Base-by-base conservation (phyloP, 2,113 vertebrate genomes). In the Oryzias javanicus region DNA sequence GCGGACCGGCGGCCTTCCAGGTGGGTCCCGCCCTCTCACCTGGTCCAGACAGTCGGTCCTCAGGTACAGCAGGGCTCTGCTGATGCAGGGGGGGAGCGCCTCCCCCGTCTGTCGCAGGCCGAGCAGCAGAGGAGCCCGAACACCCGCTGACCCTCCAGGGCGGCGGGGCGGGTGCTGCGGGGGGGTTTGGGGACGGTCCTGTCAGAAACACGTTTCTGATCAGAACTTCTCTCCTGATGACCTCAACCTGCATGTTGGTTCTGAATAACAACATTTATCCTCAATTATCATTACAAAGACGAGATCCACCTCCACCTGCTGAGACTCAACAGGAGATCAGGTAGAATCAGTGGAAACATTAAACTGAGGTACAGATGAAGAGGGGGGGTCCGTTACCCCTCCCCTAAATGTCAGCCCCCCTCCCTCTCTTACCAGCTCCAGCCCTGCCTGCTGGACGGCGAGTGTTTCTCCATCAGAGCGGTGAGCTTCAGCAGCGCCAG, bases 391-490 rank as follows among this genome's bases (percentile, higher is more conserved):
- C 22, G 22, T 22, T 22, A 22, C 22, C 22, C 22, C 22, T 22
- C 22, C 3, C 22, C 22, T 22, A 22, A 22, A 22, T 22, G 22
- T 10, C 8, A 0, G 22, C 25, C 54, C 46, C n/a, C 14, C 22
- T 55, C 24, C 20, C 3, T 7, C 19, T 4, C 93, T 93, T 88
- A 96, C 95, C 95, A 96, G 86, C 91, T 94, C 94, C 95, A 96
- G 64, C 95, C 94, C 81, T 95, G 94, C 72, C 92, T 94, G 77
- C 93, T 94, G 88, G 89, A 89, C 2, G 93, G 93, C 1, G 94
- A 94, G 60, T 93, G 84, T 79, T 91, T 94, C 84, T 96, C 95
- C 94, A 96, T 95, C 47, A 96, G 78, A 51, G 92, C 85, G 0
- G 93, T 95, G 86, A 96, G 89, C 52, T 89, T 93, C 67, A 96